Evolutionary conservation across 1,140 invertebrate genomes (phyloP).

Genomic region (Latrodectus geometricus): DNA sequence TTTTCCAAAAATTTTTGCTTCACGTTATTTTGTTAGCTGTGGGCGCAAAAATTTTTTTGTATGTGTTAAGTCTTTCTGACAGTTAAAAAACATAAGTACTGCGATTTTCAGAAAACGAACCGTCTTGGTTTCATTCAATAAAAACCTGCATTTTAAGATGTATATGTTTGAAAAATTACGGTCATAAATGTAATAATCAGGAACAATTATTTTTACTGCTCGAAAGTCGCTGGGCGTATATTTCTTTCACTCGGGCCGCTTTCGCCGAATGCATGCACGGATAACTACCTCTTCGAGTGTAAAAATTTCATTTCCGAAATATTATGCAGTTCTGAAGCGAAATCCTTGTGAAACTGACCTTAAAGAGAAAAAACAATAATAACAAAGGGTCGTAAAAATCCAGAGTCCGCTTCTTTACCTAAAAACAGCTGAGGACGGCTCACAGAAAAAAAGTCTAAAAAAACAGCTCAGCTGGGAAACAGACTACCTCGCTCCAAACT

Average conservation of each 20-base stretch:
- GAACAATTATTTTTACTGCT: too few species aligned
- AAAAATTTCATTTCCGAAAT: neutral
- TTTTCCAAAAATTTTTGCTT: too few species aligned
- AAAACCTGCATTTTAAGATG: too few species aligned
- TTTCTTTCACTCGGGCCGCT: neutral
- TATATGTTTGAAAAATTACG: too few species aligned
- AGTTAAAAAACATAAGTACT: too few species aligned
- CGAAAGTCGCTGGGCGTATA: too few species aligned
- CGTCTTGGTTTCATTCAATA: too few species aligned
- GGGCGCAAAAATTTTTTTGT: too few species aligned
- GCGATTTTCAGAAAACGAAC: too few species aligned
- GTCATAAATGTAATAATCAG: too few species aligned
- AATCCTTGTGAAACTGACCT: slow-evolving; percentile 1
- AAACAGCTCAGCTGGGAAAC: slow-evolving; percentile 33
- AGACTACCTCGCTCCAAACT: slow-evolving; percentile 34
- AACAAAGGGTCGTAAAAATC: neutral
- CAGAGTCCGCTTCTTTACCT: neutral
- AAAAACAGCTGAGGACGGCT: slow-evolving; percentile 37
- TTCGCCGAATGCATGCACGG: neutral
- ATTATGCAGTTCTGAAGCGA: neutral
- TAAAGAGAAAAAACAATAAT: neutral
- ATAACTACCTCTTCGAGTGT: neutral
- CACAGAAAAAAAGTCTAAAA: slow-evolving; percentile 5
- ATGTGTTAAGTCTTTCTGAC: too few species aligned
- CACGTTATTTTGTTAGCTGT: too few species aligned